Evolutionary conservation across 2,888 invertebrate genomes (phyloP).

Genomic region (Dione juno): DNA sequence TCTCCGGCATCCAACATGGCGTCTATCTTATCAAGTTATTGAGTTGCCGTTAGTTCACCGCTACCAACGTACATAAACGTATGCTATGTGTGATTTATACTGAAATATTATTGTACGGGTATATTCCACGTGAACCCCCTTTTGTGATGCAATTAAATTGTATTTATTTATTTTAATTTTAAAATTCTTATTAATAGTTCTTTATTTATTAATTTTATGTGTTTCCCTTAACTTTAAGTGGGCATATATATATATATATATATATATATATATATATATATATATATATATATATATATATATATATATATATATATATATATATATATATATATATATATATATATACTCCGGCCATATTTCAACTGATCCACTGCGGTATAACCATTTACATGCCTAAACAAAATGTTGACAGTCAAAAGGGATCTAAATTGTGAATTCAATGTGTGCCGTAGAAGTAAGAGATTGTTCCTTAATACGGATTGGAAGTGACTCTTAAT

Average conservation of each 20-base stretch:
- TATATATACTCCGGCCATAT: not conserved
- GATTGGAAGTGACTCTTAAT: conserved; percentile 33
- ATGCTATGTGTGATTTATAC: not conserved
- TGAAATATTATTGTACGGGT: not conserved
- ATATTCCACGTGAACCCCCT: too few species aligned
- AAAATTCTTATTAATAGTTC: too few species aligned
- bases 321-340: too few species aligned
- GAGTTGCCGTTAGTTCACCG: conserved; percentile 47
- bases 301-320: too few species aligned
- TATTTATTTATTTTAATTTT: too few species aligned
- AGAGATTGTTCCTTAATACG: conserved; percentile 39
- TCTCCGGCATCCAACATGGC: conserved; percentile 75
- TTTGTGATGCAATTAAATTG: too few species aligned
- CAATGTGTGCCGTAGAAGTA: conserved; percentile 30
- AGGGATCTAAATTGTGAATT: conserved; percentile 14
- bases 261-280: too few species aligned
- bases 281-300: too few species aligned
- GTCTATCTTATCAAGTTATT: conserved; percentile 64
- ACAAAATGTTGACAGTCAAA: conserved; percentile 25
- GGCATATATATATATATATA: too few species aligned
- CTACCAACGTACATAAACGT: conserved; percentile 31
- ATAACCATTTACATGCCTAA: not conserved
- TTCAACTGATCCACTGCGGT: not conserved
- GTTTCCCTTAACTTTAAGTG: too few species aligned
- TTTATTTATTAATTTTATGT: too few species aligned